These are phyloP conservation scores for Linyphia triangularis DNA, from an alignment of 2,888 invertebrate genomes.

Conservation along the genomic window DNA sequence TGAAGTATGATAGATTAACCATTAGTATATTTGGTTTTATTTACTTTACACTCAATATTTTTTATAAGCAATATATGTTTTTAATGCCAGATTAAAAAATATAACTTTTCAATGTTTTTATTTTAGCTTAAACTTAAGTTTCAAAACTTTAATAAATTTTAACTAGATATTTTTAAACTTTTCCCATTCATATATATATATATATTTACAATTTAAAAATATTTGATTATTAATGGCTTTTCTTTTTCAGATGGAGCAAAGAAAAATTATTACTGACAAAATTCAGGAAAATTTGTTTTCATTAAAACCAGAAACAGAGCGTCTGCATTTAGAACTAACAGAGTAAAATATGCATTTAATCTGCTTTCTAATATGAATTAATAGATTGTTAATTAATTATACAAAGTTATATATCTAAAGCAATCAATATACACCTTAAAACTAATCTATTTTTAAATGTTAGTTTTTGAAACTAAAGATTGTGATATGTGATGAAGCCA, in stretches of 20 bases:
- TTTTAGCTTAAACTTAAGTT: too few relatives aligned
- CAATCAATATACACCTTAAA: background rate
- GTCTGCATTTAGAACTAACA: conserved; percentile 36
- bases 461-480: background rate
- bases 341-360: conserved; percentile 27
- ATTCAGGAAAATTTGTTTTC: conserved; percentile 66
- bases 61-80: too few relatives aligned
- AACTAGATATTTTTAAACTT: too few relatives aligned
- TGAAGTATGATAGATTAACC: too few relatives aligned
- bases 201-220: background rate
- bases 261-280: conserved; percentile 66
- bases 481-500: background rate
- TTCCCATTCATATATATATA: background rate
- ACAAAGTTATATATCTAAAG: background rate
- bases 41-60: too few relatives aligned
- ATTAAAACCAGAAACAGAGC: conserved; percentile 58
- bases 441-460: conserved; percentile 8
- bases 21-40: too few relatives aligned
- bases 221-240: background rate
- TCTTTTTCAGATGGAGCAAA: conserved; percentile 54
- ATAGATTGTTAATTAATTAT: conserved; percentile 31
- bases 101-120: background rate
- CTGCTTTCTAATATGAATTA: background rate
- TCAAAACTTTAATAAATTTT: too few relatives aligned
- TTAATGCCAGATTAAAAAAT: background rate